These are phyloP conservation scores for Drosophila cognata DNA, from an alignment of 2,888 invertebrate species.

Conservation along the genomic window DNA sequence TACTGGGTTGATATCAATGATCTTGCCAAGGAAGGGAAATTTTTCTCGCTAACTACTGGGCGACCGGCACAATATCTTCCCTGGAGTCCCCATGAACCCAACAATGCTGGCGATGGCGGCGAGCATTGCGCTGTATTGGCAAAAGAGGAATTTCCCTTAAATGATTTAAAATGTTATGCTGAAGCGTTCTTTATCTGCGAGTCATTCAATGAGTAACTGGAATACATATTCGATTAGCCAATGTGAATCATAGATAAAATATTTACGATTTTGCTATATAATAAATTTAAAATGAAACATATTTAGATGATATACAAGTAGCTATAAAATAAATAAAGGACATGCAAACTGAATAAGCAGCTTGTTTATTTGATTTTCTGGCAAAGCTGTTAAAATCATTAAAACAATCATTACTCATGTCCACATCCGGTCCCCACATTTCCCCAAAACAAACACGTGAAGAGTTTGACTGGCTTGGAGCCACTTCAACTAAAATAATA, in stretches of 20 bases:
- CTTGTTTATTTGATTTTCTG: not conserved
- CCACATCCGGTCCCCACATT: not conserved
- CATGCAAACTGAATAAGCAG: not conserved
- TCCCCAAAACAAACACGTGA: not conserved
- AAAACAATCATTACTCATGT: not conserved
- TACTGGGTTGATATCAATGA: constrained; percentile 41
- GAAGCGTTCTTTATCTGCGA: constrained; percentile 27
- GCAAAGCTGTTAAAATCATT: not conserved
- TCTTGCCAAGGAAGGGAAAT: not conserved
- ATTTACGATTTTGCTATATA: not conserved
- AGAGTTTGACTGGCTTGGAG: not conserved
- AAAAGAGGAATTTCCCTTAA: not conserved
- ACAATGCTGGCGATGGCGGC: not conserved
- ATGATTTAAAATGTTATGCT: not conserved
- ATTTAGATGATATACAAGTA: not conserved
- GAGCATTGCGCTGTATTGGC: constrained; percentile 23
- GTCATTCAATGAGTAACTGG: not conserved
- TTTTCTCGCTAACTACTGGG: constrained; percentile 23
- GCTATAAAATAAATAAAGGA: not conserved
- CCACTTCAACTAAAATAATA: not conserved
- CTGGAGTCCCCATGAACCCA: constrained; percentile 17
- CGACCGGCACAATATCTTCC: not conserved
- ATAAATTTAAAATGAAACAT: not conserved
- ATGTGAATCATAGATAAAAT: not conserved
- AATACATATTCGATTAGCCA: not conserved